Evolutionary conservation across 1,140 invertebrate genomes (phyloP), one percentile per base, ranked within the genome.

Genomic region (Cheumatopsyche charites): DNA sequence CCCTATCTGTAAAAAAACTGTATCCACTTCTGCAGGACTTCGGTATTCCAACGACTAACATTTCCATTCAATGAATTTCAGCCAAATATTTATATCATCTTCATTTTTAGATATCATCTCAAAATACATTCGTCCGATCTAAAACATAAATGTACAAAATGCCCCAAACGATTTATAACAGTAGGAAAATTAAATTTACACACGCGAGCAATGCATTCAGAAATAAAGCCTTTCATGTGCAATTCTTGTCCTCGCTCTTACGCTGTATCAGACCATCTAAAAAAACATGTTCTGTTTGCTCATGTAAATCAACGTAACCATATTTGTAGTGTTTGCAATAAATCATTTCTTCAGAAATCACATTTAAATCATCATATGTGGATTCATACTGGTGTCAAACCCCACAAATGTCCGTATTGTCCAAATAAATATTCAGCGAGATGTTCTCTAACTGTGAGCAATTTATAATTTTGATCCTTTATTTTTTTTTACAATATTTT

Each of bases 291-390:
- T 15, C n/a, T 29, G 1, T 12, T 19, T 19, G 65, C 23, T 0
- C 73, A 74, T 26, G n/a, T 13, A 9, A 19, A 36, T 26, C 26
- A 26, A n/a, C 63, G 74, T 19, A 67, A 75, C 36, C 63, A 70
- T 29, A 25, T 67, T 0, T 75, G 74, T 63, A 36, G 25, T 17
- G 19, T 55, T 6, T 75, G 74, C 19, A 67, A 72, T 0, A 42
- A 63, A 55, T 45, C 25, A 13, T 75, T 75, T 62, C n/a, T 62
- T 25, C 74, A 75, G 65, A 73, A 62, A 13, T 75, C 74, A 15
- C 74, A 75, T 43, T 55, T 73, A 3, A 43, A 23, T 6, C 74
- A 75, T 11, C 74, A 75, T 52, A 73, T 73, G 74, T 75, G 72
- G 71, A 49, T 61, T 12, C 73, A 75, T 36, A 75, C 73, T 0